phyloP scores from a whole-genome alignment of 1,140 invertebrate species.

The Tribolium madens region DNA sequence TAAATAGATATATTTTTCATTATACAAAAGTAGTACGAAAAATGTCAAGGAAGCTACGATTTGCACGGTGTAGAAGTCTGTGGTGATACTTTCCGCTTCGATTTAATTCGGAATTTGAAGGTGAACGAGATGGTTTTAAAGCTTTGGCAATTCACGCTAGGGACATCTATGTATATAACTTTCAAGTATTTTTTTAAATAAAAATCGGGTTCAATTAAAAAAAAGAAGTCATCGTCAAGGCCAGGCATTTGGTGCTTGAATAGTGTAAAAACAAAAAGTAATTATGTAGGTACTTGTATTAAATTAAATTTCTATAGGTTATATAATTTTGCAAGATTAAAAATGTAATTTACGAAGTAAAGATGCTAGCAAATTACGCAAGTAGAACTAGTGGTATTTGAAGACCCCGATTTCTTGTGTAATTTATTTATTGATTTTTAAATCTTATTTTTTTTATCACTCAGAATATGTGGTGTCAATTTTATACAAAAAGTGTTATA shows the following conservation, averaged over 20 bases:
- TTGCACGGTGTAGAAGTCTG: constrained; percentile 12
- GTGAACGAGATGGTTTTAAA: constrained; percentile 4
- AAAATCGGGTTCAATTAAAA: background rate
- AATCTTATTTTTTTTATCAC: background rate
- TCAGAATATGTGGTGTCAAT: background rate
- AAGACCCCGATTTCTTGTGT: constrained; percentile 33
- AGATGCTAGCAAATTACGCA: constrained; percentile 36
- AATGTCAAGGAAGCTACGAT: constrained; percentile 47
- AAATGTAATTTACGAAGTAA: constrained; percentile 33
- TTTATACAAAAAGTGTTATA: too few relatives aligned
- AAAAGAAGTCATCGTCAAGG: constrained; percentile 22
- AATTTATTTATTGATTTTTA: constrained; percentile 16
- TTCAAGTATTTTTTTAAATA: constrained; percentile 1
- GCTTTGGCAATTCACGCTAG: constrained; percentile 1
- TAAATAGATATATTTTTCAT: constrained; percentile 24
- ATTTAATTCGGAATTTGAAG: background rate
- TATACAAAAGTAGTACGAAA: constrained; percentile 39
- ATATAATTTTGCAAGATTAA: constrained; percentile 33
- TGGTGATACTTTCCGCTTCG: constrained; percentile 9
- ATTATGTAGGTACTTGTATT: constrained; percentile 1
- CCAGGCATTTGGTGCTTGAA: background rate
- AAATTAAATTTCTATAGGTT: constrained; percentile 22
- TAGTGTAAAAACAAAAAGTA: background rate
- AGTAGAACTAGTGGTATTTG: constrained; percentile 36
- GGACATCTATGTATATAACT: constrained; percentile 11